phyloP scores from a whole-genome alignment of 2,888 invertebrate species.

The Brachypterus glaber region DNA sequence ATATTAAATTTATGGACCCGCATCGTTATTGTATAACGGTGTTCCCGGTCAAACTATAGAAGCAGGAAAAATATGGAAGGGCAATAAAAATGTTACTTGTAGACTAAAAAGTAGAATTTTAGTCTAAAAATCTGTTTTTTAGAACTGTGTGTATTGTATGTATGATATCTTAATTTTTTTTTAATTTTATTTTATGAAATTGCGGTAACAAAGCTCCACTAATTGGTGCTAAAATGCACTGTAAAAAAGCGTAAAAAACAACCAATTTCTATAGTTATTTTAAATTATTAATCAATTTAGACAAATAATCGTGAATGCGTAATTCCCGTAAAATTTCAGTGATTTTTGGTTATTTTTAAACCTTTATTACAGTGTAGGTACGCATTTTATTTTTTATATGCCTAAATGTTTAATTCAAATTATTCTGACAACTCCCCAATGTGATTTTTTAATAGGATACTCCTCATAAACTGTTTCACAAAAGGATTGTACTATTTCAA shows the following conservation, averaged over 20 bases:
- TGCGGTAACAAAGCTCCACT: slow-evolving; percentile 25
- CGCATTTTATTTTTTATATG: slow-evolving; percentile 26
- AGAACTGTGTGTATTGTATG: slow-evolving; percentile 33
- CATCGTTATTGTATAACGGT: slow-evolving; percentile 29
- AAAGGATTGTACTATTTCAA: too few species aligned
- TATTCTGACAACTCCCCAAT: slow-evolving; percentile 19
- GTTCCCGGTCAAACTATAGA: slow-evolving; percentile 19
- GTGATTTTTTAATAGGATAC: slow-evolving; percentile 11
- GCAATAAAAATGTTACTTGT: slow-evolving; percentile 33
- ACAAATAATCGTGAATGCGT: too few species aligned
- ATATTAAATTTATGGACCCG: slow-evolving; percentile 3
- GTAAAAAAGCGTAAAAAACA: too few species aligned
- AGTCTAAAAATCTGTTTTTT: slow-evolving; percentile 32
- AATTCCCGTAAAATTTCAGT: too few species aligned
- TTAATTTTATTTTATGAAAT: slow-evolving; percentile 24
- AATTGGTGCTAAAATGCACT: too few species aligned
- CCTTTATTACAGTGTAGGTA: too few species aligned
- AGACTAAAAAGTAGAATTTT: slow-evolving; percentile 32
- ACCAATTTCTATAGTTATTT: too few species aligned
- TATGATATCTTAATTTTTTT: slow-evolving; percentile 26
- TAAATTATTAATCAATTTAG: too few species aligned
- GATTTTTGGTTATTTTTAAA: too few species aligned
- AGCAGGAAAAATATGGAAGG: slow-evolving; percentile 27
- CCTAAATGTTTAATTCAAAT: slow-evolving; percentile 25
- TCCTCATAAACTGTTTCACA: not conserved